Evolutionary conservation across 2,113 vertebrate genomes (phyloP), one percentile per base, ranked within the genome.

Genomic region (Zosterops lateralis): DNA sequence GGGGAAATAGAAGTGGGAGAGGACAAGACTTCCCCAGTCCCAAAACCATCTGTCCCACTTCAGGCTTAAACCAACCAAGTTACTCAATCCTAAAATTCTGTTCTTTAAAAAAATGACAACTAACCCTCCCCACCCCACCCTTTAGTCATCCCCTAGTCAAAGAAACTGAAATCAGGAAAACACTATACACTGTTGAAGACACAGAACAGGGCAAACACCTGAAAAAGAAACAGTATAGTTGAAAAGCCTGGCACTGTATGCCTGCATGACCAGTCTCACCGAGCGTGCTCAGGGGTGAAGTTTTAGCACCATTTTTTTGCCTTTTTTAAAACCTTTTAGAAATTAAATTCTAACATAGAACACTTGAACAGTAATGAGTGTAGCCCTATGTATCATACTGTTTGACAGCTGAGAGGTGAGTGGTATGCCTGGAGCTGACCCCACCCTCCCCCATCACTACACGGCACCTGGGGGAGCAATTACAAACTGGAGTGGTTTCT

Each of bases 251-350:
- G 97, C 97, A 97, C 96, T 96, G 51, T 92, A 95, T 83, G 96
- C 96, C 97, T 97, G 97, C 97, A 98, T 98, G 98, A 97, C 98
- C 97, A 98, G 97, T 98, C 97, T 98, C 97, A 96, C 97, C 93
- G 97, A 97, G 96, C 90, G 92, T 97, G 97, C 97, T 97, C 97
- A 97, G 97, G 97, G 97, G 96, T 96, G 95, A 97, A 97, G 95
- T 96, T 97, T 98, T 98, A 98, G 98, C 98, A 98, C 98, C 98
- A 98, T 75, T 98, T 98, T 98, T 97, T 95, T 94, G 97, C 96
- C 93, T 97, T 97, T 97, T 96, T 96, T 97, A 45, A 91, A 97
- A 98, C 96, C 94, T 97, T 90, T 96, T 93, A 96, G 96, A 98
- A 98, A 98, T 97, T 36, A 98, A 98, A 97, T 98, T 97, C 97